Evolutionary conservation across 2,113 vertebrate genomes (phyloP).

Genomic region (Solea solea): DNA sequence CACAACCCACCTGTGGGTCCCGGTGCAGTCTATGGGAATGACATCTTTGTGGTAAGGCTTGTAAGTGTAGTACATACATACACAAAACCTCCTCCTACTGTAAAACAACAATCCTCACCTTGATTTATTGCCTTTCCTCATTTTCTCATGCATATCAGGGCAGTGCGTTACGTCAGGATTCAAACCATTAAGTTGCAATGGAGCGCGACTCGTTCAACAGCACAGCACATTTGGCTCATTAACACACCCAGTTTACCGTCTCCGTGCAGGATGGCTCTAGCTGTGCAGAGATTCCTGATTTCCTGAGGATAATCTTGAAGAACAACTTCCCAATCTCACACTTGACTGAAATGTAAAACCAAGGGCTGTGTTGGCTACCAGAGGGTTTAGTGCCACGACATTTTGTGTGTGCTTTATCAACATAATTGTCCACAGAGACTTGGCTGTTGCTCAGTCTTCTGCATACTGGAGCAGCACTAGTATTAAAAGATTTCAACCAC

Average conservation of each 20-base stretch:
- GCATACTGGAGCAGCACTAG: no score
- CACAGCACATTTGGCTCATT: constrained; percentile 33
- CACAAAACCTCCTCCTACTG: constrained; percentile 12
- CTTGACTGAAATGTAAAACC: constrained; percentile 10
- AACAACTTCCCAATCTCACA: constrained; percentile 13
- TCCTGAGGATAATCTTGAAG: constrained; percentile 23
- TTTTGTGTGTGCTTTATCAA: constrained; percentile 5
- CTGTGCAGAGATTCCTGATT: constrained; percentile 12
- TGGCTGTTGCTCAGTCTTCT: background rate
- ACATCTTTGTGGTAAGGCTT: background rate
- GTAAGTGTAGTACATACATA: background rate
- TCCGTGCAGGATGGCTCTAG: background rate
- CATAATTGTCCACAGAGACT: background rate
- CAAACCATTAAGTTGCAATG: constrained; percentile 59
- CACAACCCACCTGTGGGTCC: no score
- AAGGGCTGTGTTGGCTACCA: background rate
- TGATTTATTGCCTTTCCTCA: constrained; percentile 37
- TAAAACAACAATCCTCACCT: constrained; percentile 27
- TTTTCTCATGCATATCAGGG: constrained; percentile 37
- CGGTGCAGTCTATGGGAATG: background rate
- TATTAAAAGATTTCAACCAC: no score
- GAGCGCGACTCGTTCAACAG: constrained; percentile 46
- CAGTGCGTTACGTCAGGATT: constrained; percentile 27
- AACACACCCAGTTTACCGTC: constrained; percentile 37
- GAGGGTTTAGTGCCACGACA: background rate